Conservation (phyloP, 2,797 vertebrate species). For the Neomorphus geoffroyi region DNA sequence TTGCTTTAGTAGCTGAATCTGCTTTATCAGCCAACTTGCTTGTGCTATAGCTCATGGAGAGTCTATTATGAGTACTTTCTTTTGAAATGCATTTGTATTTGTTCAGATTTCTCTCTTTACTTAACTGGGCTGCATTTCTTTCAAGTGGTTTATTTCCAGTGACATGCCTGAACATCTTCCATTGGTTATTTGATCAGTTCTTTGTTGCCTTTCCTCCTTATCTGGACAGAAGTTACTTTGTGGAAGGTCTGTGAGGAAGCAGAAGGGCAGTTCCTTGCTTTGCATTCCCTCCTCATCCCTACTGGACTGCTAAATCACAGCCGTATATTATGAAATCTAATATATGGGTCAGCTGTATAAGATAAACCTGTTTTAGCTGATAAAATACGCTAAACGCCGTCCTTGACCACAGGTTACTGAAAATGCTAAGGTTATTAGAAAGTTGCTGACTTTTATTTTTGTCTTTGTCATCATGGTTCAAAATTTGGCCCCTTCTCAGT, state of each 20-base stretch:
- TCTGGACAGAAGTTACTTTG: not conserved
- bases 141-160: slow-evolving; percentile 8
- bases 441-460: not conserved
- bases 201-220: slow-evolving; percentile 3
- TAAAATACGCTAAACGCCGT: not conserved
- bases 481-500: not conserved
- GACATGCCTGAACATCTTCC: not conserved
- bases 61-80: not conserved
- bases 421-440: not conserved
- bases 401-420: not conserved
- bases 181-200: not conserved
- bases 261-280: not conserved
- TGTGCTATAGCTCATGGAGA: slow-evolving; percentile 28
- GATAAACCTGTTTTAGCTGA: not conserved
- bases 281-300: not conserved
- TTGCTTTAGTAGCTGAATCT: slow-evolving; percentile 32
- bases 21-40: slow-evolving; percentile 41
- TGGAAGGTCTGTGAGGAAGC: not conserved
- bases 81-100: slow-evolving; percentile 13
- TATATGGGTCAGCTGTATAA: not conserved
- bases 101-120: not conserved
- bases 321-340: not conserved
- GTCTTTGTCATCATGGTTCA: not conserved
- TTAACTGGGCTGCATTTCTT: not conserved
- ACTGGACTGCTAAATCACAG: not conserved